Conservation (phyloP, 1,140 invertebrate genomes). For the Trachymyrmex cornetzi region DNA sequence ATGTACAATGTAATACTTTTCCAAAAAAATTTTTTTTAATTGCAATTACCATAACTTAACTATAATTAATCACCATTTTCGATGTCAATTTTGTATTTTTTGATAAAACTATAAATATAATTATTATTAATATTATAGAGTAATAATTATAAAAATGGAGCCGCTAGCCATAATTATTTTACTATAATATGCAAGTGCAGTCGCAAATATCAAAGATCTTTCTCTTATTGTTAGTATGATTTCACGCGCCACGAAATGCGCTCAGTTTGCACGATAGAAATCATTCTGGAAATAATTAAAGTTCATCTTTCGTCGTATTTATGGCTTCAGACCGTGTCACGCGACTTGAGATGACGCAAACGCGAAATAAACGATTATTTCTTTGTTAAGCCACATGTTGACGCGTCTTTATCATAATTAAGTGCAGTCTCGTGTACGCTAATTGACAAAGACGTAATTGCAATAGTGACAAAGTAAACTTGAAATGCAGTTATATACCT, state of each 20-base stretch:
- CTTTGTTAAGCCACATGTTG: slow-evolving; percentile 66
- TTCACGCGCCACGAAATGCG: neutral
- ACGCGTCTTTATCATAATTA: slow-evolving; percentile 75
- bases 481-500: slow-evolving; percentile 62
- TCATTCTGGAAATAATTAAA: slow-evolving; percentile 40
- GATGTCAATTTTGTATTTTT: no score
- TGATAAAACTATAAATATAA: no score
- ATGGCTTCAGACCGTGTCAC: neutral
- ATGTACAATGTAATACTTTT: neutral
- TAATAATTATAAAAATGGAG: no score
- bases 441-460: slow-evolving; percentile 71
- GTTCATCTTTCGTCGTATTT: slow-evolving; percentile 11
- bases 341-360: slow-evolving; percentile 60
- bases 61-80: no score
- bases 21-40: no score
- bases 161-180: no score
- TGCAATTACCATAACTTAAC: no score
- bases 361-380: slow-evolving; percentile 66
- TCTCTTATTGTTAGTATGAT: no score
- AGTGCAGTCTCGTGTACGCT: slow-evolving; percentile 69
- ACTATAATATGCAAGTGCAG: no score
- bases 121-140: no score
- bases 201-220: no score
- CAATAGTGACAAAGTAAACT: slow-evolving; percentile 69
- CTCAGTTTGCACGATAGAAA: neutral